A percentile compares a stretch with the other conserved stretches of the same genome.
Conservation (phyloP, 2,113 vertebrate species). For the Bucco capensis region DNA sequence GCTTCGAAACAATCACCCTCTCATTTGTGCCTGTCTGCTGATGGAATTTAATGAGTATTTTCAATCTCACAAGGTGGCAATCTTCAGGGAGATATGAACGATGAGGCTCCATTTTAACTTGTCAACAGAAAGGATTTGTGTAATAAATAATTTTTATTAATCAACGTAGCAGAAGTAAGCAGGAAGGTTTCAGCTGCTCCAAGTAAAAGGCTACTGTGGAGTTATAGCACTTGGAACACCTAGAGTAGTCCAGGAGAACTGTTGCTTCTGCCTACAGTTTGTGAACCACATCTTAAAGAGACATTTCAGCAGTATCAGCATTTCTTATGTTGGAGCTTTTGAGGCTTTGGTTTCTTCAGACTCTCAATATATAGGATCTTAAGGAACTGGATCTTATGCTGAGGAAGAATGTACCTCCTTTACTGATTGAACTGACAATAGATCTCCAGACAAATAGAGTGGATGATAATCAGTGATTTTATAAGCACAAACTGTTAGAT, state of each 20-base stretch:
- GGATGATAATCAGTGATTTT: not conserved
- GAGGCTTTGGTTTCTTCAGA: not conserved
- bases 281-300: not conserved
- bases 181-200: slow-evolving; percentile 48
- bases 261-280: not conserved
- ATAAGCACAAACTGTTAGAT: not conserved
- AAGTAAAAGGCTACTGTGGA: slow-evolving; percentile 14
- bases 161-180: slow-evolving; percentile 71
- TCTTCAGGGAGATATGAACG: slow-evolving; percentile 85
- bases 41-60: slow-evolving; percentile 90
- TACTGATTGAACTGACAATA: not conserved
- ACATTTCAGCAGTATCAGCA: not conserved
- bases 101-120: slow-evolving; percentile 85
- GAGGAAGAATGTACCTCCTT: not conserved
- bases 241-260: not conserved
- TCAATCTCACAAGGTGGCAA: slow-evolving; percentile 82
- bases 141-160: slow-evolving; percentile 91
- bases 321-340: not conserved
- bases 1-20: slow-evolving; percentile 89
- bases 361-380: accelerated
- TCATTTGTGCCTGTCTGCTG: slow-evolving; percentile 80
- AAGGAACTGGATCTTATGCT: not conserved
- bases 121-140: slow-evolving; percentile 81
- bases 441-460: not conserved
- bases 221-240: not conserved